Percentiles rank a stretch among this genome's conserved stretches.
Conservation (phyloP, 2,888 invertebrate species). For the Cataglyphis albicans region DNA sequence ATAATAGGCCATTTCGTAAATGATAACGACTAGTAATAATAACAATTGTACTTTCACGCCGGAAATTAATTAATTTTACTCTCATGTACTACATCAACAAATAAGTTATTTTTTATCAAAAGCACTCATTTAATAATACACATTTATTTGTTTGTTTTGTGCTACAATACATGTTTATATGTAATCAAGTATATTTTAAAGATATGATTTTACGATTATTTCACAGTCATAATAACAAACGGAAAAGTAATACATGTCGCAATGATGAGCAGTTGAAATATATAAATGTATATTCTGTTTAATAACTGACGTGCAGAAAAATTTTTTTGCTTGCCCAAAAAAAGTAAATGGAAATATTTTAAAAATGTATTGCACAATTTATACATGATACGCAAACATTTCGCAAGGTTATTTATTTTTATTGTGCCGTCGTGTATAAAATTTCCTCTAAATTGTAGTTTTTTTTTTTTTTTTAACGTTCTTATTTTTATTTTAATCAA, state of each 20-base stretch:
- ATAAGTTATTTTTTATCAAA: constrained; percentile 2
- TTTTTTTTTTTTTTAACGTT: background rate
- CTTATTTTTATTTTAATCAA: background rate
- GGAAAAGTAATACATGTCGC: constrained; percentile 4
- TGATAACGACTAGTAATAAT: constrained; percentile 22
- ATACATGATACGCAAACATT: background rate
- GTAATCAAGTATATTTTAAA: constrained; percentile 6
- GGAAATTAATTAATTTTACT: constrained; percentile 39
- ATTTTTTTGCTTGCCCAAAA: background rate
- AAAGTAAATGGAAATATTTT: background rate
- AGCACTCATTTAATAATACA: constrained; percentile 11
- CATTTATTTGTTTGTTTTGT: constrained; percentile 13
- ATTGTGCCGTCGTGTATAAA: background rate
- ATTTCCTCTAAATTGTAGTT: background rate
- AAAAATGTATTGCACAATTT: constrained; percentile 12
- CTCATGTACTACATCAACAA: background rate
- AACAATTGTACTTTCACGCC: constrained; percentile 20
- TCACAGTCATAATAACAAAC: background rate
- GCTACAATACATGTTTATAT: background rate
- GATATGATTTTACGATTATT: background rate
- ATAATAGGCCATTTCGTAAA: background rate
- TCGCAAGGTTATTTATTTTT: background rate
- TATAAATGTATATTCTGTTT: background rate
- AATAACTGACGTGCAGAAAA: background rate
- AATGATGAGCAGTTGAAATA: background rate